Conservation (phyloP, 64 coral and sea anemone species). For the Pocillopora verrucosa region DNA sequence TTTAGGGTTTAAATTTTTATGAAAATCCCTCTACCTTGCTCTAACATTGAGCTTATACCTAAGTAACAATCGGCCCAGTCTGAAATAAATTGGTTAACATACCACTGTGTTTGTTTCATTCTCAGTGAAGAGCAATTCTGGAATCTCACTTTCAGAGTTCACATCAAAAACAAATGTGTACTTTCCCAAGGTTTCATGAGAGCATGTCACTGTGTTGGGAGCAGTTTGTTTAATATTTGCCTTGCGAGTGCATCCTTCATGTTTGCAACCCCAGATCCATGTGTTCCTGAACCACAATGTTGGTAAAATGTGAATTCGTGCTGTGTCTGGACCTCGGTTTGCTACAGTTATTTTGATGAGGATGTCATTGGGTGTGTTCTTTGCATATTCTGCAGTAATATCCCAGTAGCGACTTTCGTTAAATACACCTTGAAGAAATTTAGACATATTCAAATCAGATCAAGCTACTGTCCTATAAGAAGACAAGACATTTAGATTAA, state of each 20-base stretch:
- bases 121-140: slow-evolving; percentile 90
- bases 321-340: slow-evolving; percentile 86
- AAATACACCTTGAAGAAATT: slow-evolving; percentile 67
- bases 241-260: slow-evolving; percentile 92
- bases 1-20: no score
- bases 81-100: neutral
- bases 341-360: slow-evolving; percentile 87
- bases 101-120: slow-evolving; percentile 96
- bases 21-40: no score
- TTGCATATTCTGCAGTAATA: slow-evolving; percentile 91
- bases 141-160: slow-evolving; percentile 62
- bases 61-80: no score
- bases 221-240: slow-evolving; percentile 73
- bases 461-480: no score
- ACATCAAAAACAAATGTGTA: slow-evolving; percentile 81
- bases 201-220: slow-evolving; percentile 49
- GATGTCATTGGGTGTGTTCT: slow-evolving; percentile 93
- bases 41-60: no score
- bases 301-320: slow-evolving; percentile 80
- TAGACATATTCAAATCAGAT: neutral
- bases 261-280: slow-evolving; percentile 97
- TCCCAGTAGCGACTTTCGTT: slow-evolving; percentile 89
- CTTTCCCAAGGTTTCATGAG: slow-evolving; percentile 87
- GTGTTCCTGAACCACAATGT: slow-evolving; percentile 98
- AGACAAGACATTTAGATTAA: no score